Evolutionary conservation across 53 echinoderm and acorn worm species (phyloP), one percentile per base, ranked within the genome.

Genomic region (Crossaster papposus): DNA sequence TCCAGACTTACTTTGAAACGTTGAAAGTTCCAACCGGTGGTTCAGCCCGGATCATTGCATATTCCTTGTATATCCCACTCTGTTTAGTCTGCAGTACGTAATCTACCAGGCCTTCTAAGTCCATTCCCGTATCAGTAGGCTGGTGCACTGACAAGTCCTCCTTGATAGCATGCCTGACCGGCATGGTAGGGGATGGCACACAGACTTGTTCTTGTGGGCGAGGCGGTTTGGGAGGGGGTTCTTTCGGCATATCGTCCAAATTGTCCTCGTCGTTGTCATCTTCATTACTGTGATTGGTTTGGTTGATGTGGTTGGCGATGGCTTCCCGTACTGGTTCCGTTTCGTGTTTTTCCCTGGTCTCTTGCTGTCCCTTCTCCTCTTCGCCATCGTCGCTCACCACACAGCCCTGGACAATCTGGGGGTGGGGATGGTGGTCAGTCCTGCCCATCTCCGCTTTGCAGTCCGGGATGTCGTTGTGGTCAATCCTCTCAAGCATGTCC

Each of bases 61-160:
- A 98, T 78, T 98, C 96, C 90, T 98, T 92, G 81, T 96, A 98
- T 36, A 98, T 93, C 13, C 98, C 98, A 81, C 92, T 94, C 68
- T 99, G 94, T 64, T 89, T 96, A 74, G 93, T 89, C 51, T 88
- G 89, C 22, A 94, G 86, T 34, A 99, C 83, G 63, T 98, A 94
- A 35, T 93, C 94, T 5, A 96, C 96, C 58, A 96, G 72, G 29
- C 89, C 82, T 30, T 92, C 91, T 44, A 93, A 85, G 83, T 93
- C 91, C 89, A 99, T 89, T 1, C 99, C 99, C 32, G 92, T 90
- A 72, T 93, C 88, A 13, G 93, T 93, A 22, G 96, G 90, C 85
- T 91, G 91, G 74, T 99, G 99, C 18, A 99, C 92, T 29, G 93
- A 96, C 86, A 76, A 32, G 2, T 86, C 76, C 68, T 99, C 94